Evolutionary conservation across 2,888 invertebrate genomes (phyloP).

Genomic region (Heteromyza rotundicornis): DNA sequence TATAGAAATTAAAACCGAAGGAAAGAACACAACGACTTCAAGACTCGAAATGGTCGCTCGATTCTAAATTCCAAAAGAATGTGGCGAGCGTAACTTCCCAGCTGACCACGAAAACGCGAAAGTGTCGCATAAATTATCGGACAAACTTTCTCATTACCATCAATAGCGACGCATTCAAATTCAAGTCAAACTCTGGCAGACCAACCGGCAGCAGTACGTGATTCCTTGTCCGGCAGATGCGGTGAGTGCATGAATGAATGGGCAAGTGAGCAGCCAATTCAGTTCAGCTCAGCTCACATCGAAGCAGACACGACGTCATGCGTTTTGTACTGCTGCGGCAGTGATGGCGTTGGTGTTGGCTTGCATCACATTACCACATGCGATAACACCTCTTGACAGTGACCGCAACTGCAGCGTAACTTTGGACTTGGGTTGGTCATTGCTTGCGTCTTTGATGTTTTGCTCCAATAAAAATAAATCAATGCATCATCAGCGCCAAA

Average conservation of each 20-base stretch:
- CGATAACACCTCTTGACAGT: slow-evolving; percentile 2
- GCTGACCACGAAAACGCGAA: neutral
- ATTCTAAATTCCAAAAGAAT: no score
- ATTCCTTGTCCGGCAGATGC: no score
- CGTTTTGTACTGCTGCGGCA: neutral
- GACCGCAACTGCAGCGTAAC: neutral
- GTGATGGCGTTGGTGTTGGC: neutral
- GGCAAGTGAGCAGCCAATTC: neutral
- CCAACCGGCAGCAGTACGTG: slow-evolving; percentile 1
- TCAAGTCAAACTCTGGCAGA: slow-evolving; percentile 1
- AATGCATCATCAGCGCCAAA: slow-evolving; percentile 1
- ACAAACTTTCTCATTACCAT: neutral
- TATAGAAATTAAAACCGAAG: no score
- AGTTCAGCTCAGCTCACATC: no score
- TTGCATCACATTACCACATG: neutral
- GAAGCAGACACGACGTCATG: neutral
- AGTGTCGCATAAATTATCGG: neutral
- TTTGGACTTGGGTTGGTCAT: neutral
- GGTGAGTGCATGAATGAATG: neutral
- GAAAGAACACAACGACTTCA: no score
- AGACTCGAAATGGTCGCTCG: no score
- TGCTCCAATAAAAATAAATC: slow-evolving; percentile 3
- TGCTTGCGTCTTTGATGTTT: neutral
- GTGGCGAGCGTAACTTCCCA: no score
- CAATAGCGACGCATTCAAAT: neutral